Evolutionary conservation across 2,113 vertebrate genomes (phyloP).

Genomic region (Hystrix cristata): DNA sequence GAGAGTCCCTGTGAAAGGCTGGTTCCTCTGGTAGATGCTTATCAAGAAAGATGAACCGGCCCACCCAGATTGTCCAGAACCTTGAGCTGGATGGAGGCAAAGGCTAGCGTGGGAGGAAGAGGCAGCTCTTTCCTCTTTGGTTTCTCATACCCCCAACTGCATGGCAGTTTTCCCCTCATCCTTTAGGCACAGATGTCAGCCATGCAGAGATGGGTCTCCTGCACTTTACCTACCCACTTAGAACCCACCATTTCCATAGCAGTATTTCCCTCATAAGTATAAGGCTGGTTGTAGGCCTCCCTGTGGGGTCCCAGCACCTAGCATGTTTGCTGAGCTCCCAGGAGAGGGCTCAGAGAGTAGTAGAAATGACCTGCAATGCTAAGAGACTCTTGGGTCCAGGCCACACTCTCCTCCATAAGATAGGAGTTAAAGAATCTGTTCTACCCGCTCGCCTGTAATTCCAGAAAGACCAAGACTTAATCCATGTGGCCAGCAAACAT

Average conservation of each 20-base stretch:
- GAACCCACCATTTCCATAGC: conserved; percentile 3
- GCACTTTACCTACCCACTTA: background rate
- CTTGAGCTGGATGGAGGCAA: background rate
- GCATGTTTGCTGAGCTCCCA: background rate
- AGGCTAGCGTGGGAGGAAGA: background rate
- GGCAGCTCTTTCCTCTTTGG: background rate
- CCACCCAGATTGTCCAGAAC: background rate
- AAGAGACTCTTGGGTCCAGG: background rate
- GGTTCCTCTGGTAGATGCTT: background rate
- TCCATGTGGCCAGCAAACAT: background rate
- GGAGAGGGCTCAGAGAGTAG: background rate
- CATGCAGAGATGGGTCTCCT: background rate
- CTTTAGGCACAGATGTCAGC: background rate
- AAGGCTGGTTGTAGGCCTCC: background rate
- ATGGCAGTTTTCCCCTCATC: background rate
- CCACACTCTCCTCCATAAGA: conserved; percentile 1
- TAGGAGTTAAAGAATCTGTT: background rate
- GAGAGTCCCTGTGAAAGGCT: background rate
- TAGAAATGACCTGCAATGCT: background rate
- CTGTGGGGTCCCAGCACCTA: background rate
- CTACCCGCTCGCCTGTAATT: background rate
- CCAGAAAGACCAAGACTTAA: conserved; percentile 40
- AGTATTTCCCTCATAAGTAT: background rate
- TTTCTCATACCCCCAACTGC: background rate
- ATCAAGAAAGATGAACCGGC: background rate